Percentiles rank a stretch among this genome's conserved stretches.
Evolutionary conservation across 2,797 vertebrate species (phyloP).

Genomic region (Phataginus tetradactyla): DNA sequence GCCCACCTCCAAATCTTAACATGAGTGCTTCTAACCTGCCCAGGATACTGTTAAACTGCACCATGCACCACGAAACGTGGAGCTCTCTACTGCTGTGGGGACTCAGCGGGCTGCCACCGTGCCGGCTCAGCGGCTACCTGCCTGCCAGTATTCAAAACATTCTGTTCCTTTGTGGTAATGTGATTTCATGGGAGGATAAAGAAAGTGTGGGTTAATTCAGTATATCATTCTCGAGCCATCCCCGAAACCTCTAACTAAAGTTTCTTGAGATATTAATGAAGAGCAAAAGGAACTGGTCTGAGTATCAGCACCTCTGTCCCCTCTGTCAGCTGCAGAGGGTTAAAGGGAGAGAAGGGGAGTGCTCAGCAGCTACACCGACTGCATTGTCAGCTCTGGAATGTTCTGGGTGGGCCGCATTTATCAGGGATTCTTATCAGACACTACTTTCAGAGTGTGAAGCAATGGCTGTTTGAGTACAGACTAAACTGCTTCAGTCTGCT

Average conservation of each 20-base stretch:
- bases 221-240: not conserved
- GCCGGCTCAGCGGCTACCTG: not conserved
- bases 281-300: not conserved
- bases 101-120: no score
- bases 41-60: no score
- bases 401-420: not conserved
- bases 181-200: not conserved
- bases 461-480: not conserved
- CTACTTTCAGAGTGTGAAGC: not conserved
- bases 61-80: not conserved
- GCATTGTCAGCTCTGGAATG: not conserved
- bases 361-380: rapidly evolving
- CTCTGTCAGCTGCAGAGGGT: not conserved
- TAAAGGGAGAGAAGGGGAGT: not conserved
- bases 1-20: not conserved
- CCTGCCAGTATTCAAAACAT: not conserved
- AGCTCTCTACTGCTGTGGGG: not conserved
- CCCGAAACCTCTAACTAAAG: not conserved
- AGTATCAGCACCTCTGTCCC: not conserved
- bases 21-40: no score
- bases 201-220: not conserved
- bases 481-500: not conserved
- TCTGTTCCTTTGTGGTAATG: not conserved
- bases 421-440: not conserved
- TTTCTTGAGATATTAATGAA: not conserved